A percentile compares a stretch with the other conserved stretches of the same genome.
These are phyloP conservation scores for Chelonus insularis DNA, from an alignment of 1,140 invertebrate species.

Conservation along the genomic window DNA sequence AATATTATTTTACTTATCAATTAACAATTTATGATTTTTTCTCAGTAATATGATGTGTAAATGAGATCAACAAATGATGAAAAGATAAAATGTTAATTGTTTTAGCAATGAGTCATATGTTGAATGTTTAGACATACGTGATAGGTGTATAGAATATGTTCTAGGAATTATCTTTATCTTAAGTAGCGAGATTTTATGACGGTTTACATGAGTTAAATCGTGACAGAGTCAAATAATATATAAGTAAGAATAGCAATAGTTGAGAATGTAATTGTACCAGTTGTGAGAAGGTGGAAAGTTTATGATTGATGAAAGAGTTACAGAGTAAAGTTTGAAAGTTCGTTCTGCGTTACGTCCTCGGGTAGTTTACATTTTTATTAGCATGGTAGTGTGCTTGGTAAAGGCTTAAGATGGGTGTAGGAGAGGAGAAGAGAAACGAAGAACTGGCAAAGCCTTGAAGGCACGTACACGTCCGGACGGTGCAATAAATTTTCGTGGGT, in stretches of 20 bases:
- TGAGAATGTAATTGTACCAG: neutral
- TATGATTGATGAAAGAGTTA: conserved; percentile 22
- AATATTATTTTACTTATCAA: too few relatives aligned
- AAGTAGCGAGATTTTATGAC: too few relatives aligned
- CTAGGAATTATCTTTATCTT: conserved; percentile 3
- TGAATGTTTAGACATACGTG: neutral
- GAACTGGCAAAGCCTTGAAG: conserved; percentile 15
- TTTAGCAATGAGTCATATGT: neutral
- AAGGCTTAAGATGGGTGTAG: conserved; percentile 11
- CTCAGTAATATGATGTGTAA: too few relatives aligned
- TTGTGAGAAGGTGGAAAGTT: conserved; percentile 4
- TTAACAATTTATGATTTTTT: too few relatives aligned
- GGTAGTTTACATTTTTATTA: conserved; percentile 34
- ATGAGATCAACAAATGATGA: conserved; percentile 6
- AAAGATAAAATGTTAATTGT: neutral
- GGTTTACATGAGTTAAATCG: too few relatives aligned
- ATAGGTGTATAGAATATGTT: neutral
- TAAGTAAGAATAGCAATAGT: neutral
- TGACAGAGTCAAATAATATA: too few relatives aligned
- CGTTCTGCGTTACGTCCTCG: conserved; percentile 3
- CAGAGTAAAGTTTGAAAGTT: conserved; percentile 1
- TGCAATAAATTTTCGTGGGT: conserved; percentile 35
- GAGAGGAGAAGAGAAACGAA: neutral
- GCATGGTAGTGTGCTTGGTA: neutral
- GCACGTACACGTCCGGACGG: conserved; percentile 28